Evolutionary conservation across 2,888 invertebrate genomes (phyloP), one percentile per base, ranked within the genome.

Genomic region (Acrobasis repandana): DNA sequence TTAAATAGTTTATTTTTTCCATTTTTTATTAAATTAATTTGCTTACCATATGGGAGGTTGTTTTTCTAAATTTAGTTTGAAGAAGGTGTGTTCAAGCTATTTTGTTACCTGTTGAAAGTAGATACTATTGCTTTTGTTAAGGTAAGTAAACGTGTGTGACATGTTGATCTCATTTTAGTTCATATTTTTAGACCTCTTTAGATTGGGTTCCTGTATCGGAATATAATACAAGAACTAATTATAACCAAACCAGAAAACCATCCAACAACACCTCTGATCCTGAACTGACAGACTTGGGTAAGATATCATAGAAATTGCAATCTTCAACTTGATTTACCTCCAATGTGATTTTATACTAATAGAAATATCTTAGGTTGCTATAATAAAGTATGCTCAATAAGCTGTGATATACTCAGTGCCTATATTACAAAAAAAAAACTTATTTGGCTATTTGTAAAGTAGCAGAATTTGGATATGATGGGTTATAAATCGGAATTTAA

Each of bases 201-300:
- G 93, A 93, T 79, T 93, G 92, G 93, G 90, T 93, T 65, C 92
- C 93, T 59, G 92, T 92, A 54, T 91, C 93, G 48, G 93, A 93
- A 79, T 92, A 92, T 72, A 92, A 92, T 70, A 78, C 85, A 66
- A 85, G 92, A 76, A 74, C 85, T 58, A 90, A 90, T 76, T 88
- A 90, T 76, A 90, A 86, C 72, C 90, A 91, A 70, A 82, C 90
- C 67, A 87, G 92, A 66, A 92, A 92, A 76, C 86, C 85, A 66
- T 84, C 90, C 63, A 92, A 93, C 71, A 90, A 90, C 72, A 83
- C 87, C 62, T 88, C 90, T 14, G 93, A 92, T 67, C 91, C 92
- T 63, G 93, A 93, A 78, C 75, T 90, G 59, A 83, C 85, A 59
- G 93, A 93, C 75, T 82, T 93, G 71, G 93, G 93, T 93, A 74